Conservation (phyloP, 1,140 invertebrate genomes). For the Zaprionus tsacasi region DNA sequence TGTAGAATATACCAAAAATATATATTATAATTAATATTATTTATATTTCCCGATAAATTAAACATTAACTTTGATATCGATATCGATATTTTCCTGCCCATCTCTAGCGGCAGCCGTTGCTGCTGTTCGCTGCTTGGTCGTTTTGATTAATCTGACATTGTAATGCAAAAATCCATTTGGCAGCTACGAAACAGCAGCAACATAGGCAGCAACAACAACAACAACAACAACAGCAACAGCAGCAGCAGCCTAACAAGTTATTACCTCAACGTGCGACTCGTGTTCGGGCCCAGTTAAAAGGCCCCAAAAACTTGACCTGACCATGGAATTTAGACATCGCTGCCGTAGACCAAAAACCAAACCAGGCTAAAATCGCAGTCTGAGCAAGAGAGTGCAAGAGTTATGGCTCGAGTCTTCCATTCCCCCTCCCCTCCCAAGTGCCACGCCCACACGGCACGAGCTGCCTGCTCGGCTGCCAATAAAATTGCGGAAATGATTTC, state of each 20-base stretch:
- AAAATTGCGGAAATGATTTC: conserved; percentile 81
- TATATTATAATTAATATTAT: too few species aligned
- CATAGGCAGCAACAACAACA: neutral
- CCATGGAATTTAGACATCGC: conserved; percentile 77
- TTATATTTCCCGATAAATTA: too few species aligned
- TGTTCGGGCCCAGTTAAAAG: conserved; percentile 76
- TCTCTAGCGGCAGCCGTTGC: conserved; percentile 19
- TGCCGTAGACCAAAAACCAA: neutral
- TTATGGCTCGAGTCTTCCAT: conserved; percentile 48
- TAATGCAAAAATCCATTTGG: conserved; percentile 82
- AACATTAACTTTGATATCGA: neutral
- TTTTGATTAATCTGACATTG: conserved; percentile 83
- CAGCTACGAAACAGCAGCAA: conserved; percentile 42
- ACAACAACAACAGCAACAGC: conserved; percentile 3
- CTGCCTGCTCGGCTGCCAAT: conserved; percentile 51
- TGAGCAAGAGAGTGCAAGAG: conserved; percentile 38
- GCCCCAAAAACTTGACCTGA: conserved; percentile 74
- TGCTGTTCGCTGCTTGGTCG: conserved; percentile 64
- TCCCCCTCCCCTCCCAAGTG: neutral
- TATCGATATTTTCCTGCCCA: neutral
- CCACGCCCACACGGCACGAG: conserved; percentile 55
- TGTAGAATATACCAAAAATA: too few species aligned
- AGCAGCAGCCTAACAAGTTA: conserved; percentile 46
- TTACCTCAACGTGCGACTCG: conserved; percentile 34
- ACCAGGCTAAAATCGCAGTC: neutral